A percentile compares a stretch with the other conserved stretches of the same genome.
Evolutionary conservation across 1,140 invertebrate species (phyloP).

Genomic region (Cotesia chilonis): DNA sequence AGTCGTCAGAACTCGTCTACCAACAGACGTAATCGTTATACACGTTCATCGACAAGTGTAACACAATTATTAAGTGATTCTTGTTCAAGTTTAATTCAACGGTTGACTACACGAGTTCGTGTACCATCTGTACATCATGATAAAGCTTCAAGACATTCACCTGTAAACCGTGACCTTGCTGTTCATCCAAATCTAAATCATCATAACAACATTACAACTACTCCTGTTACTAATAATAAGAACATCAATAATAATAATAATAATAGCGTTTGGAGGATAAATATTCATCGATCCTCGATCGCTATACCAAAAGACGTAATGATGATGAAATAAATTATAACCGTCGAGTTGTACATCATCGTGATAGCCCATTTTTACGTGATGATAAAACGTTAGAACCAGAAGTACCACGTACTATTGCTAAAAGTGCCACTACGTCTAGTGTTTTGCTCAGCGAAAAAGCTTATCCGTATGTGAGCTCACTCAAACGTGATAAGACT

Average conservation of each 20-base stretch:
- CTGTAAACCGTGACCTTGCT: conserved; percentile 49
- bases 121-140: conserved; percentile 69
- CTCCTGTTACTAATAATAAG: neutral
- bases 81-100: conserved; percentile 82
- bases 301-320: conserved; percentile 69
- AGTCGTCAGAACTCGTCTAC: conserved; percentile 46
- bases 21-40: conserved; percentile 34
- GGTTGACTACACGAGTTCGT: conserved; percentile 75
- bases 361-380: conserved; percentile 51
- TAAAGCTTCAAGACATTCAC: conserved; percentile 51
- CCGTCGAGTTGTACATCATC: conserved; percentile 45
- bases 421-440: conserved; percentile 61
- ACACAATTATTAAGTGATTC: conserved; percentile 84
- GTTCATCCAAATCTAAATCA: neutral
- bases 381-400: conserved; percentile 75
- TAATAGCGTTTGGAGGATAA: conserved; percentile 76
- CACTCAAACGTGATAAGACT: conserved; percentile 48
- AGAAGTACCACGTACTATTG: conserved; percentile 51
- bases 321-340: conserved; percentile 59
- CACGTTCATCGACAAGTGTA: conserved; percentile 69
- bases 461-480: conserved; percentile 72
- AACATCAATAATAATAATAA: too few relatives aligned
- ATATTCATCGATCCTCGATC: conserved; percentile 76
- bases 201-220: neutral
- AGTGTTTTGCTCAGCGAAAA: conserved; percentile 72